These are phyloP conservation scores for Drosophila melanica DNA, from an alignment of 1,140 invertebrate genomes.

Conservation along the genomic window DNA sequence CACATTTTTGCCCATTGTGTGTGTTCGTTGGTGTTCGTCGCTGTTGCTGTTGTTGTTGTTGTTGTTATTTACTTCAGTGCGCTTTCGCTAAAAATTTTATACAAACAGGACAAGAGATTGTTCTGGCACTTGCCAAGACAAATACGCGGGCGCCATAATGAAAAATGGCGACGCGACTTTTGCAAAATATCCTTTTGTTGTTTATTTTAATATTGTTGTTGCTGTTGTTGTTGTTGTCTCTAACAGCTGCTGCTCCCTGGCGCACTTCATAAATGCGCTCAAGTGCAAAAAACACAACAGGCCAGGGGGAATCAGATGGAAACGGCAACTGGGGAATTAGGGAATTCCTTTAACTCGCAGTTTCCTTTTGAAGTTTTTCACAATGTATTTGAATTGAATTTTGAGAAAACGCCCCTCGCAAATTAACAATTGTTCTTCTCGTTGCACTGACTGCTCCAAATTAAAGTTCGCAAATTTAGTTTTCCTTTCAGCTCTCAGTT, in stretches of 20 bases:
- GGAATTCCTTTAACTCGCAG: constrained; percentile 12
- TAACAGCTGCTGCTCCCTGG: constrained; percentile 16
- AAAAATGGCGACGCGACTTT: constrained; percentile 61
- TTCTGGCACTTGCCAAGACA: constrained; percentile 52
- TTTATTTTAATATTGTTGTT: not conserved
- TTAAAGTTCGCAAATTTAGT: constrained; percentile 20
- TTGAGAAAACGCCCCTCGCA: constrained; percentile 24
- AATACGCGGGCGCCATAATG: constrained; percentile 65
- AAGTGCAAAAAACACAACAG: constrained; percentile 32
- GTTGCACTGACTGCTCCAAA: not conserved
- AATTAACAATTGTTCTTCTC: constrained; percentile 47
- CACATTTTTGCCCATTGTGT: constrained; percentile 48
- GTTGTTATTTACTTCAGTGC: constrained; percentile 58
- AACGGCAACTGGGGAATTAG: constrained; percentile 7
- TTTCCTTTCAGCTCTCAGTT: not conserved
- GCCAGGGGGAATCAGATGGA: constrained; percentile 1
- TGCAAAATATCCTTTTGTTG: constrained; percentile 24
- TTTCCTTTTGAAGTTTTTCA: constrained; percentile 20
- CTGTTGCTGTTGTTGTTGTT: constrained; percentile 31
- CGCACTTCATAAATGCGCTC: constrained; percentile 44
- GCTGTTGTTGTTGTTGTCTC: constrained; percentile 1
- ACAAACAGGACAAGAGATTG: constrained; percentile 42
- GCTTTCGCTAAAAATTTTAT: constrained; percentile 42
- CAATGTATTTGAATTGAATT: constrained; percentile 44
- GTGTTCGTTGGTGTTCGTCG: constrained; percentile 10